phyloP scores from a whole-genome alignment of 1,140 invertebrate species.

The Macrobrachium nipponense region DNA sequence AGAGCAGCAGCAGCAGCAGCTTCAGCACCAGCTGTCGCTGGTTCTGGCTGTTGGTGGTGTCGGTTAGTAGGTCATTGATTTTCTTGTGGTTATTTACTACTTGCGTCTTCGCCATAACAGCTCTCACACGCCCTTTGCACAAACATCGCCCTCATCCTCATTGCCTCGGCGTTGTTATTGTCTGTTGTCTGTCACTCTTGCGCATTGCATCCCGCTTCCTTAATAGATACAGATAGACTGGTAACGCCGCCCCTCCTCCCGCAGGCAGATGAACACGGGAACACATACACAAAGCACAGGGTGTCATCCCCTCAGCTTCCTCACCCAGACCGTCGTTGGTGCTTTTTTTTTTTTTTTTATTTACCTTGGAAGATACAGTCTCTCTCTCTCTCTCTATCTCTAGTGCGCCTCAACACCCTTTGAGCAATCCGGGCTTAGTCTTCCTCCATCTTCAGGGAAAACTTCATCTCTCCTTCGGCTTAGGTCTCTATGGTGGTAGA shows the following conservation, averaged over 20 bases:
- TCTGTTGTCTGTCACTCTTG: too few relatives aligned
- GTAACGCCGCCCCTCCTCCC: not conserved
- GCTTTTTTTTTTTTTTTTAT: not conserved
- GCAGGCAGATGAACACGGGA: not conserved
- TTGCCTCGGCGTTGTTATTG: not conserved
- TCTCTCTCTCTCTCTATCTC: slow-evolving; percentile 7
- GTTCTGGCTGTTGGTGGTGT: too few relatives aligned
- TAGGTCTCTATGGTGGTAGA: too few relatives aligned
- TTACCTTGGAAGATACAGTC: not conserved
- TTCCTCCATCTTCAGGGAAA: not conserved
- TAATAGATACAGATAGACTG: not conserved
- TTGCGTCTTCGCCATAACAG: not conserved
- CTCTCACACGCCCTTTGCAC: not conserved
- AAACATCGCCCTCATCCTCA: not conserved
- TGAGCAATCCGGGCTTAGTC: not conserved
- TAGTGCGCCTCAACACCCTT: not conserved
- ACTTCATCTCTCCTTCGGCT: not conserved
- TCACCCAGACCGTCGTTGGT: not conserved
- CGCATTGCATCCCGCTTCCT: too few relatives aligned
- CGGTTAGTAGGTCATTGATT: slow-evolving; percentile 27
- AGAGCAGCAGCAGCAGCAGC: too few relatives aligned
- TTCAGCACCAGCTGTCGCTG: too few relatives aligned
- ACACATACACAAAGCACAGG: not conserved
- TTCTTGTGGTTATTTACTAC: slow-evolving; percentile 6
- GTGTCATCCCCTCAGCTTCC: not conserved